Conservation (phyloP, 1,140 invertebrate genomes). For the Pseudomyrmex cubaensis region DNA sequence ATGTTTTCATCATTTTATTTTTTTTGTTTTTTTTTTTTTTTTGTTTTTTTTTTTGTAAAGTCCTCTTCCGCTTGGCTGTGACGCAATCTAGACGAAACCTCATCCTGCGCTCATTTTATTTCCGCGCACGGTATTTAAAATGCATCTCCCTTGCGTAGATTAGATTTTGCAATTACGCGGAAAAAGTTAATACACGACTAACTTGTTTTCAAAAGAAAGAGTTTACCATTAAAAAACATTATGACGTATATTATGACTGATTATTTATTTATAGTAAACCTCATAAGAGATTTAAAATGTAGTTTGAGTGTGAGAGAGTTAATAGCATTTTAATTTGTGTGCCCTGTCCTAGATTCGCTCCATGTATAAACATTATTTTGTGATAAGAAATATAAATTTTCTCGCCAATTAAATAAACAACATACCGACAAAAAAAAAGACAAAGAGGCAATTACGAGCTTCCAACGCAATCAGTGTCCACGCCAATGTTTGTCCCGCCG, state of each 20-base stretch:
- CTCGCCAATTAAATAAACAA: not conserved
- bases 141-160: conserved; percentile 17
- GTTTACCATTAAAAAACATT: not conserved
- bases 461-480: too few species aligned
- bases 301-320: too few species aligned
- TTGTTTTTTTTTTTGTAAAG: conserved; percentile 23
- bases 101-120: conserved; percentile 19
- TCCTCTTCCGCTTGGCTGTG: conserved; percentile 23
- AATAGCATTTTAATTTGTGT: not conserved
- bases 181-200: conserved; percentile 1
- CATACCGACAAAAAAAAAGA: not conserved
- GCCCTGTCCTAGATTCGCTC: not conserved
- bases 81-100: conserved; percentile 24
- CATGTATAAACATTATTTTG: not conserved
- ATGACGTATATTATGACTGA: not conserved
- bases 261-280: conserved; percentile 12
- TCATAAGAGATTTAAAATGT: not conserved
- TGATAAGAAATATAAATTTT: not conserved
- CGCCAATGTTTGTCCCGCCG: not conserved
- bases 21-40: conserved; percentile 33
- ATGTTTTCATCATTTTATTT: conserved; percentile 7
- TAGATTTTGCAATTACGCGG: conserved; percentile 35
- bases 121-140: not conserved
- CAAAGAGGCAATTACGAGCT: not conserved
- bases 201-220: conserved; percentile 1